Evolutionary conservation across 2,797 vertebrate species (phyloP).

Genomic region (Darevskia mixta): DNA sequence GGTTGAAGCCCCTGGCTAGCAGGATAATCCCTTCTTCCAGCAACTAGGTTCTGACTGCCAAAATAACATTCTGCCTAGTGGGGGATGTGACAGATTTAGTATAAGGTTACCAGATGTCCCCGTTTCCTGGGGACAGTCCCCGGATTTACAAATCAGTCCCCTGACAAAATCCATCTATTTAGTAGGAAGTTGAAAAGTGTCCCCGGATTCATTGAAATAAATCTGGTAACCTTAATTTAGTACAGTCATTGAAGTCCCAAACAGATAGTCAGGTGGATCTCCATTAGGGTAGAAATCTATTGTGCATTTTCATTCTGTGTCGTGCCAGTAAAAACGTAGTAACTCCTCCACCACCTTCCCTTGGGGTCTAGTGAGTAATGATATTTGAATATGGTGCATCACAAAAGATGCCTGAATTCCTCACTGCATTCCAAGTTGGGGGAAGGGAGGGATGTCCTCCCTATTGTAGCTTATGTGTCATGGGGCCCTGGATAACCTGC

Average conservation of each 20-base stretch:
- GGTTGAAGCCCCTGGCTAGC: neutral
- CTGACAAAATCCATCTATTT: no score
- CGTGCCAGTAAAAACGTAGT: neutral
- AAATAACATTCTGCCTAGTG: neutral
- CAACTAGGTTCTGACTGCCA: neutral
- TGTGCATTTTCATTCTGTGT: neutral
- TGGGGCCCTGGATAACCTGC: neutral
- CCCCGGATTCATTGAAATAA: no score
- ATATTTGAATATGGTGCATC: neutral
- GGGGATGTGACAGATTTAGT: neutral
- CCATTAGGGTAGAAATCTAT: neutral
- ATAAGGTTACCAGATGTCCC: no score
- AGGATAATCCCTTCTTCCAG: neutral
- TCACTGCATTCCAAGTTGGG: neutral
- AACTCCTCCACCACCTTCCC: neutral
- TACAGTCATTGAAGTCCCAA: neutral
- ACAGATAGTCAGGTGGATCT: neutral
- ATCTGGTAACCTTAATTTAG: neutral
- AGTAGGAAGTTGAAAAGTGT: no score
- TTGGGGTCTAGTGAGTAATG: neutral
- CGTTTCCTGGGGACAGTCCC: no score
- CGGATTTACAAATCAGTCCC: no score
- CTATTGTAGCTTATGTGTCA: neutral
- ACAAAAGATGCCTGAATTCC: neutral
- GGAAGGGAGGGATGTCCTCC: neutral